Evolutionary conservation across 1,140 invertebrate species (phyloP).

Genomic region (Euglossa dilemma): DNA sequence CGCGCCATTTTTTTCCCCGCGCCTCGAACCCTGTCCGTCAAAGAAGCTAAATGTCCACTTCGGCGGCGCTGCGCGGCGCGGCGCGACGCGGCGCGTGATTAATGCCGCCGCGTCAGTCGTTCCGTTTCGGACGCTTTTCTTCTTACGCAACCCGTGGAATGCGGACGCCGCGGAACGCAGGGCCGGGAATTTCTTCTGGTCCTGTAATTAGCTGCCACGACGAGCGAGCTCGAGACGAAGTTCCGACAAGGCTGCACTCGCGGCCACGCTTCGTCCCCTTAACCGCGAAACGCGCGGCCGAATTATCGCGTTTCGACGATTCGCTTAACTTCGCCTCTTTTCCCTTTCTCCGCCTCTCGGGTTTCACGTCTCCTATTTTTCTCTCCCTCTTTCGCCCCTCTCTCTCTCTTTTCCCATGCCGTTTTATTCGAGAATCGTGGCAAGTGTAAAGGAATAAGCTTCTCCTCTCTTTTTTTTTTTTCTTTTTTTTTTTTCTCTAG

Average conservation of each 20-base stretch:
- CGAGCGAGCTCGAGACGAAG: conserved; percentile 24
- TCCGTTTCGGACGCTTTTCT: conserved; percentile 43
- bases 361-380: neutral
- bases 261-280: neutral
- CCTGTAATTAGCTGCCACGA: conserved; percentile 52
- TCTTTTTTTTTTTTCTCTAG: too few relatives aligned
- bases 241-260: conserved; percentile 18
- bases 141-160: conserved; percentile 62
- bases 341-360: neutral
- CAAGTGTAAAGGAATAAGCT: neutral
- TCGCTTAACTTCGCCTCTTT: too few relatives aligned
- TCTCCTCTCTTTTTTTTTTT: too few relatives aligned
- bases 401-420: too few relatives aligned
- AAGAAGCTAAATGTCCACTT: conserved; percentile 38
- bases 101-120: conserved; percentile 44
- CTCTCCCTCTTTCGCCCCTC: neutral
- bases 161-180: conserved; percentile 55
- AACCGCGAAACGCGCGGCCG: neutral
- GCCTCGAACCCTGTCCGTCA: conserved; percentile 26
- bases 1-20: conserved; percentile 2
- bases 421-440: neutral
- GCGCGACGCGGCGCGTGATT: conserved; percentile 51
- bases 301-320: neutral
- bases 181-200: conserved; percentile 47
- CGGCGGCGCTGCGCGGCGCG: conserved; percentile 1